Evolutionary conservation across 64 coral and sea anemone genomes (phyloP).

Genomic region (Dendronephthya gigantea): DNA sequence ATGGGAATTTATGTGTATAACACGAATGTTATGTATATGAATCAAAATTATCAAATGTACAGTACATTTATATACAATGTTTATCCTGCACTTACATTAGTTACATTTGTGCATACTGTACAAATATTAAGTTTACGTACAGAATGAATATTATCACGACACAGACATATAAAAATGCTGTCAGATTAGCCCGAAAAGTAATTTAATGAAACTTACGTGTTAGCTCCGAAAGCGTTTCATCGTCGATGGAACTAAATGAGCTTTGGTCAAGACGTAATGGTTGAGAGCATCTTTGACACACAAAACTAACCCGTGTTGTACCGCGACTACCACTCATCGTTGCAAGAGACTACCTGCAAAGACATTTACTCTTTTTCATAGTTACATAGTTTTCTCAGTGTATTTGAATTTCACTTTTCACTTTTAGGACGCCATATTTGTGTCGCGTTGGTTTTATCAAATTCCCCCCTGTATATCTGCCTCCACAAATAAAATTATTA

Average conservation of each 20-base stretch:
- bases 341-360: background rate
- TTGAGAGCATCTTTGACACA: conserved; percentile 10
- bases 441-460: too few relatives aligned
- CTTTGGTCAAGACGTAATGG: conserved; percentile 2
- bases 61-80: background rate
- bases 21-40: background rate
- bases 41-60: background rate
- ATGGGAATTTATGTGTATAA: background rate
- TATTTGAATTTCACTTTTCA: too few relatives aligned
- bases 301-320: background rate
- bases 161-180: background rate
- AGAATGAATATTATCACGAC: too few relatives aligned
- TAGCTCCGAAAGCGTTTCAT: background rate
- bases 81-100: too few relatives aligned
- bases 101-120: too few relatives aligned
- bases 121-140: too few relatives aligned
- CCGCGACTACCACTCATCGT: background rate
- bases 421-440: too few relatives aligned
- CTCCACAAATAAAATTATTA: too few relatives aligned
- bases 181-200: background rate
- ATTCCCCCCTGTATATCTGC: too few relatives aligned
- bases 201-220: background rate
- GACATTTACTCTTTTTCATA: background rate
- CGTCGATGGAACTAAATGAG: background rate
- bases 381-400: too few relatives aligned